Percentiles rank a stretch among this genome's conserved stretches.
phyloP scores from a whole-genome alignment of 2,113 vertebrate genomes.

The Platysternon megacephalum region DNA sequence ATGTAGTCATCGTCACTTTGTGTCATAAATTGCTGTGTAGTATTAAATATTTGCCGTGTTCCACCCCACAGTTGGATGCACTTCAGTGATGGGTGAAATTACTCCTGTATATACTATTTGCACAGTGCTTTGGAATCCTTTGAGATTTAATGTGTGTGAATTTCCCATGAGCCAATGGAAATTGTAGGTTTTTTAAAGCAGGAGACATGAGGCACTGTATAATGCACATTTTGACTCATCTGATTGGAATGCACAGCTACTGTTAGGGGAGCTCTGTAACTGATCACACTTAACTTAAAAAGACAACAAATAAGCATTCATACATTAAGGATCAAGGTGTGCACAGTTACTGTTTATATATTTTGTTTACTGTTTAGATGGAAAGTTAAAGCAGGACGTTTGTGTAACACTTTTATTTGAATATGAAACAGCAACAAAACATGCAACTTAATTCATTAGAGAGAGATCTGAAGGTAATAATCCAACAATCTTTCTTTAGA shows the following conservation, averaged over 20 bases:
- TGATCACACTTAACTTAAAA: neutral
- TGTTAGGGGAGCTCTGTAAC: accelerated
- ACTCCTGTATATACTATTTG: accelerated
- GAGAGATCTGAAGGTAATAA: neutral
- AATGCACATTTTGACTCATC: accelerated
- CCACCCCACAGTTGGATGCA: neutral
- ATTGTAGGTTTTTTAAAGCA: neutral
- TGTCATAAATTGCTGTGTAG: neutral
- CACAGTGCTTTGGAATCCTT: neutral
- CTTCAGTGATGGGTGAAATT: accelerated
- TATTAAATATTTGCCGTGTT: neutral
- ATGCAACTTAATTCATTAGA: neutral
- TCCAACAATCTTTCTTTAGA: neutral
- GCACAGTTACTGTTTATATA: neutral
- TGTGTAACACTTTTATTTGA: neutral
- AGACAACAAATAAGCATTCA: neutral
- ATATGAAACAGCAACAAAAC: neutral
- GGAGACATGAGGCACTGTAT: neutral
- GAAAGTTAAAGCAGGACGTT: neutral
- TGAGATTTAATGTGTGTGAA: neutral
- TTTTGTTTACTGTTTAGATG: neutral
- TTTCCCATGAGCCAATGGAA: neutral
- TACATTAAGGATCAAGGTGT: neutral
- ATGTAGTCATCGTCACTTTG: neutral
- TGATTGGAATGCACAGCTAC: neutral